Evolutionary conservation across 2,797 vertebrate species (phyloP).

Genomic region (Dipus sagitta): DNA sequence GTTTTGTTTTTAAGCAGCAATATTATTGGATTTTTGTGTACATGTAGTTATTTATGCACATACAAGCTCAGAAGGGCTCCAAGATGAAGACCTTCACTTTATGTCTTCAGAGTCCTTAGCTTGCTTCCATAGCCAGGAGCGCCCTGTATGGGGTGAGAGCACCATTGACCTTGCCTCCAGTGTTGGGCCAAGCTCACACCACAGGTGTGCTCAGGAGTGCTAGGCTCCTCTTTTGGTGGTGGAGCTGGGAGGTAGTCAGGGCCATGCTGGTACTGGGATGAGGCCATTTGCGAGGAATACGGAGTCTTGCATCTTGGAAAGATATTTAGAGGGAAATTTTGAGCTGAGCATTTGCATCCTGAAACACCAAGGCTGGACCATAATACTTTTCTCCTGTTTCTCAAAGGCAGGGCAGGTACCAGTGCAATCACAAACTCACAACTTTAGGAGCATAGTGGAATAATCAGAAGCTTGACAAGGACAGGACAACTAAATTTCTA

Average conservation of each 20-base stretch:
- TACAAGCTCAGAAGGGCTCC: background rate
- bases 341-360: too few relatives aligned
- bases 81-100: background rate
- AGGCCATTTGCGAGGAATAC: background rate
- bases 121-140: too few relatives aligned
- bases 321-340: background rate
- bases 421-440: background rate
- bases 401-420: background rate
- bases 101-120: too few relatives aligned
- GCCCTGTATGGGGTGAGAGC: accelerated
- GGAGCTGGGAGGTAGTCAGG: background rate
- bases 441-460: background rate
- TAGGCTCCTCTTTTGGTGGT: background rate
- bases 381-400: accelerated
- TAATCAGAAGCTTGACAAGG: background rate
- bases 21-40: background rate
- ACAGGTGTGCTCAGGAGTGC: accelerated
- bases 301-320: background rate
- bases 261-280: background rate
- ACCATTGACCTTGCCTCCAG: accelerated
- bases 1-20: background rate
- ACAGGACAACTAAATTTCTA: background rate
- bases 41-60: background rate
- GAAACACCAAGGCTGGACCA: background rate
- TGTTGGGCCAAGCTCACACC: accelerated